Evolutionary conservation across 2,797 vertebrate genomes (phyloP).

Genomic region (Poeciliopsis paucimaculata): DNA sequence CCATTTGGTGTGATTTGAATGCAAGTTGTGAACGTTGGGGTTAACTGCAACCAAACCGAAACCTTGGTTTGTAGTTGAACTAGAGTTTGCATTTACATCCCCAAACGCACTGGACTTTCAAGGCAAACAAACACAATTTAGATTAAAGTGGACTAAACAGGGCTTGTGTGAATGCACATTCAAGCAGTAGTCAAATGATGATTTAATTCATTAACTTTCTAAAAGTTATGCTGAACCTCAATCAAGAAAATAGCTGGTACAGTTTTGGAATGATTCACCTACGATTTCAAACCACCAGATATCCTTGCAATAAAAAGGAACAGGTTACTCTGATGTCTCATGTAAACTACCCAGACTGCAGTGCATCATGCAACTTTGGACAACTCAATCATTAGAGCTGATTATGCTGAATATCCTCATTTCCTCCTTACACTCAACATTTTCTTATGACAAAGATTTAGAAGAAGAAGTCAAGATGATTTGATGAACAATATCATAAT

Average conservation of each 20-base stretch:
- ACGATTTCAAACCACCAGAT: conserved; percentile 32
- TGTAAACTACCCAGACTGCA: not conserved
- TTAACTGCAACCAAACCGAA: too few relatives aligned
- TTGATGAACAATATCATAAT: not conserved
- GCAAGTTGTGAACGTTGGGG: too few relatives aligned
- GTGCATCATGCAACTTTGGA: not conserved
- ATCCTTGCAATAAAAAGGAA: conserved; percentile 13
- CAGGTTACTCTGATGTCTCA: not conserved
- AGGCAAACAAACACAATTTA: too few relatives aligned
- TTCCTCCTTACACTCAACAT: not conserved
- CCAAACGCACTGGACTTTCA: too few relatives aligned
- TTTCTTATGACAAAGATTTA: conserved; percentile 1
- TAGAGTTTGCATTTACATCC: too few relatives aligned
- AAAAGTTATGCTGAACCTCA: not conserved
- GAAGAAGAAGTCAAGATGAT: not conserved
- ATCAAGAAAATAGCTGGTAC: not conserved
- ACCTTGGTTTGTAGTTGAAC: too few relatives aligned
- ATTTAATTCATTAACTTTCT: not conserved
- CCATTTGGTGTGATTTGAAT: too few relatives aligned
- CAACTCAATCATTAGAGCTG: not conserved
- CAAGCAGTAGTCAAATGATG: not conserved
- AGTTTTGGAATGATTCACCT: not conserved
- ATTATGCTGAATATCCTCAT: not conserved
- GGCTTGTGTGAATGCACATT: too few relatives aligned
- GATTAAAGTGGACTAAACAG: too few relatives aligned